Conservation (phyloP, 1,140 invertebrate species). For the Calosoma granatense region DNA sequence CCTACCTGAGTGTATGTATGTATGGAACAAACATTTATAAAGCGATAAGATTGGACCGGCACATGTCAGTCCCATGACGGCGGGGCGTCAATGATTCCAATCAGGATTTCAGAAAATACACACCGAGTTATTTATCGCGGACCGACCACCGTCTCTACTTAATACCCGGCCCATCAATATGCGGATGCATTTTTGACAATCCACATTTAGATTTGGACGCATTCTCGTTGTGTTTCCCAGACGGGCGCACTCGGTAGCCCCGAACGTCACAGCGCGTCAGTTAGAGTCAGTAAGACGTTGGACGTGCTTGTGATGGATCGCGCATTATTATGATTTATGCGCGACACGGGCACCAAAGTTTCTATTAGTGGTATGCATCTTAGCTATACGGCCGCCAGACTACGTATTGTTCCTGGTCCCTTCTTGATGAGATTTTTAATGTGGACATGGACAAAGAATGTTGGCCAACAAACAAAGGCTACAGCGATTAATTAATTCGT, state of each 20-base stretch:
- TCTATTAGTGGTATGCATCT: constrained; percentile 9
- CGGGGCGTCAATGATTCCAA: constrained; percentile 4
- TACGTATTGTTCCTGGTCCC: too few relatives aligned
- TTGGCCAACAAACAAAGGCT: too few relatives aligned
- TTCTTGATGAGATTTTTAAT: too few relatives aligned
- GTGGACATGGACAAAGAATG: too few relatives aligned
- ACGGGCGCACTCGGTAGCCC: neutral
- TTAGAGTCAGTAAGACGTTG: neutral
- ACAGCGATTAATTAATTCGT: too few relatives aligned
- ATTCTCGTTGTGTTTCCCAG: neutral
- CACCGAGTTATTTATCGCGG: neutral
- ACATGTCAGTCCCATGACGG: neutral
- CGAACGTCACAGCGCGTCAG: neutral
- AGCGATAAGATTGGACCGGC: neutral
- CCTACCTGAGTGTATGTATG: neutral
- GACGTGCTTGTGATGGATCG: neutral
- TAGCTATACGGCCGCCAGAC: too few relatives aligned
- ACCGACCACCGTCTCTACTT: neutral
- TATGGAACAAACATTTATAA: neutral
- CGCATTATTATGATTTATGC: constrained; percentile 4
- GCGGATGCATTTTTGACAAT: neutral
- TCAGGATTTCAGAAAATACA: constrained; percentile 7
- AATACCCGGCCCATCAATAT: constrained; percentile 1
- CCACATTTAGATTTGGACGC: neutral
- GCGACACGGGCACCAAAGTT: neutral